Percentiles rank a stretch among this genome's conserved stretches.
phyloP scores from a whole-genome alignment of 2,113 vertebrate species.

The Seriola quinqueradiata region DNA sequence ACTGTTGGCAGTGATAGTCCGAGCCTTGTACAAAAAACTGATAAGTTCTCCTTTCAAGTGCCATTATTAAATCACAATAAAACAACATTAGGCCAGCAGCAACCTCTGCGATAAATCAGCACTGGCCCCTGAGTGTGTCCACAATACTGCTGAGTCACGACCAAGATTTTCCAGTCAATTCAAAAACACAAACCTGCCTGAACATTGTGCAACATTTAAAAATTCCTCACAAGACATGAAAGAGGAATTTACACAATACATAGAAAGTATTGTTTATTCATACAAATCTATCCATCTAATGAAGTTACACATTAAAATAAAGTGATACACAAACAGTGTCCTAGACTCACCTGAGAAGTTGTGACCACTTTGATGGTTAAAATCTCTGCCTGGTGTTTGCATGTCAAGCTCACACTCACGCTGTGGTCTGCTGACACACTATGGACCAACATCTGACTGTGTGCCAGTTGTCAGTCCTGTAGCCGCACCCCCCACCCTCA shows the following conservation, averaged over 20 bases:
- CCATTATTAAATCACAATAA: not conserved
- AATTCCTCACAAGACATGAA: not conserved
- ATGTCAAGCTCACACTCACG: slow-evolving; percentile 69
- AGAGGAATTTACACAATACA: not conserved
- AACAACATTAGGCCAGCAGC: not conserved
- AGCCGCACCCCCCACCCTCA: slow-evolving; percentile 46
- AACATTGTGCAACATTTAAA: slow-evolving; percentile 27
- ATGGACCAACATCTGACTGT: slow-evolving; percentile 63
- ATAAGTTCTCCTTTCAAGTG: not conserved
- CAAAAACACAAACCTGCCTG: slow-evolving; percentile 20
- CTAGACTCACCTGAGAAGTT: slow-evolving; percentile 69
- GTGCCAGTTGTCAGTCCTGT: slow-evolving; percentile 65
- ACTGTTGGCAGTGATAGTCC: not conserved
- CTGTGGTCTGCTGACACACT: slow-evolving; percentile 51
- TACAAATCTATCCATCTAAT: not conserved
- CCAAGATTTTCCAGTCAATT: slow-evolving; percentile 29
- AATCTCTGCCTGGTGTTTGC: slow-evolving; percentile 76
- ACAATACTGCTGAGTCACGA: slow-evolving; percentile 73
- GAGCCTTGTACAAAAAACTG: not conserved
- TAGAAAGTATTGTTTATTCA: not conserved
- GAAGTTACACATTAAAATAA: not conserved
- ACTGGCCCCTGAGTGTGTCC: slow-evolving; percentile 20
- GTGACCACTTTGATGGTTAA: slow-evolving; percentile 53
- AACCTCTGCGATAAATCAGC: slow-evolving; percentile 38
- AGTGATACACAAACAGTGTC: not conserved